Evolutionary conservation across 2,888 invertebrate species (phyloP).

Genomic region (Coelogynopora nodosa): DNA sequence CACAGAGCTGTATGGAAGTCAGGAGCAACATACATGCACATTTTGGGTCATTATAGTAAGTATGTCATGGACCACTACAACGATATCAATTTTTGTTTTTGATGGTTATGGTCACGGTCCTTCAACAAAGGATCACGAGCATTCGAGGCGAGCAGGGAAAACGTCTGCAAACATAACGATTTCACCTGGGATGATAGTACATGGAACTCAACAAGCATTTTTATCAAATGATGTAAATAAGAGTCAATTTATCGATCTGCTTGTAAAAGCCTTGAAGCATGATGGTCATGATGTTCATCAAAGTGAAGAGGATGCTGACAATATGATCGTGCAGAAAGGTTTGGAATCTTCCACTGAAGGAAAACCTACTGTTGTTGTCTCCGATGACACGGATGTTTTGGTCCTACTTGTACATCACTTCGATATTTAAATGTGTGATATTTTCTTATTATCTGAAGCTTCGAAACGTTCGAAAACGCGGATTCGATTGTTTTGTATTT

Average conservation of each 20-base stretch:
- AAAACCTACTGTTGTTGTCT: slow-evolving; percentile 36
- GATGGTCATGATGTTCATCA: slow-evolving; percentile 27
- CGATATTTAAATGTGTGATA: not conserved
- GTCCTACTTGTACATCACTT: slow-evolving; percentile 35
- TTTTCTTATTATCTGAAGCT: slow-evolving; percentile 29
- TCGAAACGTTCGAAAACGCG: slow-evolving; percentile 29
- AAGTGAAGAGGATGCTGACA: slow-evolving; percentile 36
- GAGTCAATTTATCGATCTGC: slow-evolving; percentile 15
- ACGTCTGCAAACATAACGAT: slow-evolving; percentile 13
- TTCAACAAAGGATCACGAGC: slow-evolving; percentile 8
- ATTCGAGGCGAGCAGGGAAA: not conserved
- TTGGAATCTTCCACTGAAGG: slow-evolving; percentile 16
- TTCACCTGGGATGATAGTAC: not conserved
- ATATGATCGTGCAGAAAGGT: slow-evolving; percentile 21
- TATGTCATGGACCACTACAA: slow-evolving; percentile 20
- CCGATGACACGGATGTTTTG: slow-evolving; percentile 26
- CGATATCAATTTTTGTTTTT: not conserved
- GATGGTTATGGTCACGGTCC: not conserved
- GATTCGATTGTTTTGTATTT: slow-evolving; percentile 31
- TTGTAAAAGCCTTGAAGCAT: slow-evolving; percentile 25
- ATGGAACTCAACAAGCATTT: slow-evolving; percentile 11
- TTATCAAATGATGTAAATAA: not conserved
- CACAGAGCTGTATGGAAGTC: slow-evolving; percentile 10
- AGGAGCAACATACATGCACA: not conserved
- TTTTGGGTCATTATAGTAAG: not conserved